Evolutionary conservation across 2,888 invertebrate species (phyloP).

Genomic region (Gortyna flavago): DNA sequence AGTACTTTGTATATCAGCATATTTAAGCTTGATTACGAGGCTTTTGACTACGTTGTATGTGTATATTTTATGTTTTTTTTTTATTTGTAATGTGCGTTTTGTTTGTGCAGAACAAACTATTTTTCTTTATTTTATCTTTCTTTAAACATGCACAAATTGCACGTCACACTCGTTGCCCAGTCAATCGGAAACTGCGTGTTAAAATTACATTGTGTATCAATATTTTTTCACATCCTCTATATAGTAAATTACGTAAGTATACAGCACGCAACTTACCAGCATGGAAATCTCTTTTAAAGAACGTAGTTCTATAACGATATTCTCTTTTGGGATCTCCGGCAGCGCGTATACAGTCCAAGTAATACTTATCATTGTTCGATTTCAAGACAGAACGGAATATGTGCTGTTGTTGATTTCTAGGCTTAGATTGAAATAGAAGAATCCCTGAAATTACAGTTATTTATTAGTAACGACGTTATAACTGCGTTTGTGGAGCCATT

Average conservation of each 20-base stretch:
- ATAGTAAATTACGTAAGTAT: no score
- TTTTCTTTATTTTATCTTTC: rapidly evolving
- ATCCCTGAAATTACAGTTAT: slow-evolving; percentile 11
- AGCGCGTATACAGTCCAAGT: slow-evolving; percentile 24
- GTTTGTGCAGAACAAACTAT: no score
- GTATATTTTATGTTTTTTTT: no score
- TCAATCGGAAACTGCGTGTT: not conserved
- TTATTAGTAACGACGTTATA: not conserved
- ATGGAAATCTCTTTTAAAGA: not conserved
- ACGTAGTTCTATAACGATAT: slow-evolving; percentile 39
- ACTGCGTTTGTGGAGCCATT: not conserved
- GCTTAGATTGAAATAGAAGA: not conserved
- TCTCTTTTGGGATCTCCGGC: rapidly evolving
- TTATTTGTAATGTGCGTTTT: no score
- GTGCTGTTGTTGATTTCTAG: rapidly evolving
- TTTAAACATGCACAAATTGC: not conserved
- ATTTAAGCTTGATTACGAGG: no score
- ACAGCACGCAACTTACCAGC: slow-evolving; percentile 14
- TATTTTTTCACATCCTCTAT: no score
- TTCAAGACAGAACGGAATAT: slow-evolving; percentile 20
- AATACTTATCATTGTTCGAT: slow-evolving; percentile 15
- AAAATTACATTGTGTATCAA: no score
- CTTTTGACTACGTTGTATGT: no score
- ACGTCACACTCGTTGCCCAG: not conserved
- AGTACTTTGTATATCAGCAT: no score